Base-by-base conservation (phyloP, 2,113 vertebrate genomes). In the Melanostigma gelatinosum region DNA sequence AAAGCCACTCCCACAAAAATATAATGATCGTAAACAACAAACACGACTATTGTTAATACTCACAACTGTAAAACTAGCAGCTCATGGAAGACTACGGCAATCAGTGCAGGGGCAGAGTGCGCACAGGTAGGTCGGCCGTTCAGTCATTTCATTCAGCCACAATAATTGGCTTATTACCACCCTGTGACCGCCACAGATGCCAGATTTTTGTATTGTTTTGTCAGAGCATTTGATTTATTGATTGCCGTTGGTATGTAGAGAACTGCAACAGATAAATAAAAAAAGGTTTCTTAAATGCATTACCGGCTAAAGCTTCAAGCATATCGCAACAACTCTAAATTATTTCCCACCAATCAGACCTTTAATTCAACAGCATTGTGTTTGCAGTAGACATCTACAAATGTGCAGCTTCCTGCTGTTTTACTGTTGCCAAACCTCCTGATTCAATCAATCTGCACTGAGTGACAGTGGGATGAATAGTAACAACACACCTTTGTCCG, bases 381-480 rank as follows among this genome's bases (percentile, higher is more conserved):
- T 48, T 72, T 50, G 16, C 50, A 18, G 60, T 0, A 55, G 34
- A 76, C 10, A 5, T 50, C 61, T 4, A n/a, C 32, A 76, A 75
- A 73, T 16, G 18, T n/a, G 24, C 42, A 57, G 11, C 4, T 24
- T 50, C 67, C 61, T 72, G 52, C 34, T 42, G 60, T 46, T 78
- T 61, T 20, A 57, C 54, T 32, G 69, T 52, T 20, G 65, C 66
- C 64, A 29, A 50, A 27, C 15, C 52, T 20, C 32, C 40, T 7
- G 7, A 57, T 57, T 73, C 74, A 82, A 55, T 77, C 50, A 29
- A 10, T 38, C 32, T 5, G 2, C 69, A 27, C 74, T 24, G 27
- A 84, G 57, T 38, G 79, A 74, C 79, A 32, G 65, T 5, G 38
- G 72, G 82, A 88, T 81, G 76, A 81, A 84, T 36, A 66, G 70